Base-by-base conservation (phyloP, 1,140 invertebrate species). In the Paracyclopina nana region DNA sequence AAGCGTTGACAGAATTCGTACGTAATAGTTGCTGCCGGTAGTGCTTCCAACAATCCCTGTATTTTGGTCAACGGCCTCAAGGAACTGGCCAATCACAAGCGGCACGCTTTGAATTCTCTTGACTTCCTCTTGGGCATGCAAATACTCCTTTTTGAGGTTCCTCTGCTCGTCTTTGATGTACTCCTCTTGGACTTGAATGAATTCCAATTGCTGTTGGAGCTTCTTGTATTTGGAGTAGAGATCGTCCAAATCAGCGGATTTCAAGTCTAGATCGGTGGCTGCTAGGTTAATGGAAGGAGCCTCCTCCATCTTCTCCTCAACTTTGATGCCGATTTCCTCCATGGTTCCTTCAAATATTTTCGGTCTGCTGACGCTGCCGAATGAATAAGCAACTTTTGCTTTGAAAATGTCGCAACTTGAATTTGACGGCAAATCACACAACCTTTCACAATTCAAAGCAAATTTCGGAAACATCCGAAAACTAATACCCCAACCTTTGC, bases 81-180 rank as follows among this genome's bases (percentile, higher is more conserved):
- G 69, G 63, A 97, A 96, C 66, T 97, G 91, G 8, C 91, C 91
- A 68, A 97, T 96, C 1, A 96, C 90, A 42, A 97, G 68, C 25
- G 91, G 91, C 4, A 96, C 90, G 63, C 86, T 92, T 63, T 97
- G 90, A 61, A 96, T 96, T 31, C 91, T 73, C 63, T 96, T 96
- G 1, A 96, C 87, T 71, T 86, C 51, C 48, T 58, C 52, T 65
- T 97, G 90, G 26, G 91, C 91, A 70, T 97, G 90, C 1, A 95
- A 67, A 61, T 94, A 91, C 66, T 96, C 91, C 59, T 96, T 96
- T 60, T 96, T 95, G 28, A 97, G 68, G 67, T 96, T 96, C 42
- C 88, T 77, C 62, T 92, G 90, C 64, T 97, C 91, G 76, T 95
- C 86, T 68, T 97, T 97, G 42, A 96, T 92, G 60, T 96, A 96